These are phyloP conservation scores for Dermolepida albohirtum DNA, from an alignment of 2,888 invertebrate species.

Conservation along the genomic window DNA sequence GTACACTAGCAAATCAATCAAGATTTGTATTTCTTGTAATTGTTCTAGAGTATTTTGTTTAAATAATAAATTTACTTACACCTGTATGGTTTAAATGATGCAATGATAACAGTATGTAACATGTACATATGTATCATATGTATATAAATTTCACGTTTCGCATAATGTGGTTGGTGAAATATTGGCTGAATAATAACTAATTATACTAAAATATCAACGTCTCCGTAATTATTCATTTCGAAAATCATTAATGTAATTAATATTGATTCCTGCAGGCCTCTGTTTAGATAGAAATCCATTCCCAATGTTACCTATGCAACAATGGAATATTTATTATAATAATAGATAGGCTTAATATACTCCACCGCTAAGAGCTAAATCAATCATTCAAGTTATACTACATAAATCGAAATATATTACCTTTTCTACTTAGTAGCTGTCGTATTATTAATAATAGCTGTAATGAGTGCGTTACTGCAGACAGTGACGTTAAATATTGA, in stretches of 20 bases:
- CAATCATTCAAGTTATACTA: conserved; percentile 50
- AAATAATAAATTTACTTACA: too few species aligned
- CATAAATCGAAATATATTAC: conserved; percentile 49
- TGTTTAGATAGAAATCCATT: conserved; percentile 49
- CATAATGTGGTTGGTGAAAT: neutral
- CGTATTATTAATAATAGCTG: conserved; percentile 14
- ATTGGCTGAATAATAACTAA: neutral
- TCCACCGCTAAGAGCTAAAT: conserved; percentile 29
- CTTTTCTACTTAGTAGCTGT: conserved; percentile 49
- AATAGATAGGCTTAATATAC: conserved; percentile 40
- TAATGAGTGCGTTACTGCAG: neutral
- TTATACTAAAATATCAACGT: conserved; percentile 28
- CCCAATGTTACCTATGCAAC: conserved; percentile 17
- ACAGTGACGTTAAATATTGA: too few species aligned
- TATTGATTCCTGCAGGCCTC: conserved; percentile 48
- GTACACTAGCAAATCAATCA: too few species aligned
- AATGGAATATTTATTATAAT: conserved; percentile 48
- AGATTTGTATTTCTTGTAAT: too few species aligned
- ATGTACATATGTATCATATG: too few species aligned
- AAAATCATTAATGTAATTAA: conserved; percentile 50
- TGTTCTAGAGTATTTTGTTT: too few species aligned
- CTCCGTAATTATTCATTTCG: conserved; percentile 48
- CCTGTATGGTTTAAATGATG: too few species aligned
- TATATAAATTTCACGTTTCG: too few species aligned
- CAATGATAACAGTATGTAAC: too few species aligned